Base-by-base conservation (phyloP, 2,113 vertebrate species). In the Rhea pennata region DNA sequence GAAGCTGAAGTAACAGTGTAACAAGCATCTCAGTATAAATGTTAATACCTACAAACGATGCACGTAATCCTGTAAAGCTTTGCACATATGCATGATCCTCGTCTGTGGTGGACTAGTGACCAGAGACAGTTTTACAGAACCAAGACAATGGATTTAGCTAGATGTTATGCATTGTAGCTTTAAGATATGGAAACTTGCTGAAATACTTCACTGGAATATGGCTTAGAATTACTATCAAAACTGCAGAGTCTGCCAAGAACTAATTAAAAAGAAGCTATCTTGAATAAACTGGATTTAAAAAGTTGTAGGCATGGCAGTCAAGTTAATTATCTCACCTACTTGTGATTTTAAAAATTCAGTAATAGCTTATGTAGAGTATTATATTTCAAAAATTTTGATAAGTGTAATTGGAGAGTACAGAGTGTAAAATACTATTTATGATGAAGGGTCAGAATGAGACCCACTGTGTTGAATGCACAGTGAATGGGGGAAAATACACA, bases 181-280 rank as follows among this genome's bases (percentile, higher is more conserved):
- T 62, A 89, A 95, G 70, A 81, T 53, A 51, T 1, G 36, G 51
- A 95, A 89, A 90, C 19, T 73, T 89, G 24, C 69, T 93, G 77
- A 93, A 92, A 93, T 86, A 51, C 40, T 95, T 93, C 54, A 50
- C 13, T 84, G 64, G 71, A 97, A 92, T 71, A 53, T 69, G 42
- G 51, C 65, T 93, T 84, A 94, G 62, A 94, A 86, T 95, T 94
- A 71, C 66, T 91, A 76, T 81, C 46, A 89, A 87, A 94, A 29
- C 58, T 84, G 48, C 31, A 91, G 23, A 79, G 22, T 79, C 62
- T 97, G 96, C 90, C 96, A 97, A 93, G 83, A 91, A 82, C 89
- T 96, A 97, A 98, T 97, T 97, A 94, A 95, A 97, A 97, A 64
- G 62, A 86, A 95, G 36, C 39, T 76, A 56, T 96, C 81, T 69